Percentiles rank a stretch among this genome's conserved stretches.
Evolutionary conservation across 2,888 invertebrate genomes (phyloP).

Genomic region (Suillia variegata): DNA sequence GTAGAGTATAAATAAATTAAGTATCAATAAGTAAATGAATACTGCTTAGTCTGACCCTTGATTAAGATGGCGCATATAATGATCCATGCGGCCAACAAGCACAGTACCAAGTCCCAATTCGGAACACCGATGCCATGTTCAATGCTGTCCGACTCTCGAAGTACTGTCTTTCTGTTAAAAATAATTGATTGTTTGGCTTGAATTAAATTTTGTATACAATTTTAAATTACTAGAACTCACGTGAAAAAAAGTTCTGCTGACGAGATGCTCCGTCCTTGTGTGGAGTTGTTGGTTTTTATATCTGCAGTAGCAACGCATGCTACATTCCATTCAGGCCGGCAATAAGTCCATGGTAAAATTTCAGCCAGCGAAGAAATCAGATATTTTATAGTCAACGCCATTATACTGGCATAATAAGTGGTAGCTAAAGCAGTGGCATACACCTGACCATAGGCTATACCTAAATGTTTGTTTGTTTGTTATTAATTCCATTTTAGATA

Average conservation of each 20-base stretch:
- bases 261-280: constrained; percentile 37
- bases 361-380: constrained; percentile 67
- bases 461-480: constrained; percentile 45
- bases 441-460: constrained; percentile 66
- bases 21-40: not conserved
- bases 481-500: not conserved
- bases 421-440: constrained; percentile 65
- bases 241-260: constrained; percentile 61
- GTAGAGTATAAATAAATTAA: not conserved
- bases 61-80: constrained; percentile 64
- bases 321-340: constrained; percentile 64
- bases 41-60: constrained; percentile 58
- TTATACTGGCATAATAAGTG: constrained; percentile 72
- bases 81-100: constrained; percentile 65
- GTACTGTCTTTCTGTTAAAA: constrained; percentile 60
- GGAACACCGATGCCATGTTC: constrained; percentile 64
- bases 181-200: no score
- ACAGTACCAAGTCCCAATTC: constrained; percentile 64
- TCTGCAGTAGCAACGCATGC: constrained; percentile 51
- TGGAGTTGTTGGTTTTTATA: constrained; percentile 28
- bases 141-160: constrained; percentile 63
- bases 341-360: constrained; percentile 69
- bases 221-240: constrained; percentile 40
- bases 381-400: constrained; percentile 71
- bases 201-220: constrained; percentile 5